A percentile compares a stretch with the other conserved stretches of the same genome.
These are phyloP conservation scores for Cheilosia vernalis DNA, from an alignment of 2,888 invertebrate genomes.

Conservation along the genomic window DNA sequence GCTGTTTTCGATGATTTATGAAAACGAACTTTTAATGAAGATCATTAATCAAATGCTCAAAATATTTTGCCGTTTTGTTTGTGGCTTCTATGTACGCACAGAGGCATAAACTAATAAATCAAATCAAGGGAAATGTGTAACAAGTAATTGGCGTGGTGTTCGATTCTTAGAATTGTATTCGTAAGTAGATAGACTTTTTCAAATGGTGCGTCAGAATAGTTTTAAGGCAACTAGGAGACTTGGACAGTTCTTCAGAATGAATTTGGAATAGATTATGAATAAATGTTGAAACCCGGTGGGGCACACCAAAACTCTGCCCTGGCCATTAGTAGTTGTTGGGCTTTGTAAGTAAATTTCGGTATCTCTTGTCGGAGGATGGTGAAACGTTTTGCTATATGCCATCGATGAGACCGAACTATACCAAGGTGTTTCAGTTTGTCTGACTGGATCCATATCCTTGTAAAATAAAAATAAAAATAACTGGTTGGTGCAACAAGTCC, in stretches of 20 bases:
- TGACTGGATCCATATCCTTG: too few relatives aligned
- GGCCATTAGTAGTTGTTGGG: too few relatives aligned
- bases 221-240: neutral
- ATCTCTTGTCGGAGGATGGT: too few relatives aligned
- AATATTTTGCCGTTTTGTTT: constrained; percentile 73
- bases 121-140: constrained; percentile 56
- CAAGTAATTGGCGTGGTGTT: constrained; percentile 52
- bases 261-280: too few relatives aligned
- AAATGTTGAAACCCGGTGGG: too few relatives aligned
- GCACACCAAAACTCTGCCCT: too few relatives aligned
- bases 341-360: too few relatives aligned
- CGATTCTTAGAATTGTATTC: constrained; percentile 13
- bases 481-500: too few relatives aligned
- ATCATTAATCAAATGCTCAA: constrained; percentile 73
- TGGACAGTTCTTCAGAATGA: neutral
- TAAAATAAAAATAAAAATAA: too few relatives aligned
- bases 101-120: constrained; percentile 72
- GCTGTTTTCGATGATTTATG: constrained; percentile 67
- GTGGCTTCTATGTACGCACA: constrained; percentile 67
- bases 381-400: too few relatives aligned
- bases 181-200: neutral
- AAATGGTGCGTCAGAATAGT: neutral
- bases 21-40: constrained; percentile 74
- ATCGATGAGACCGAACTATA: too few relatives aligned
- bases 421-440: too few relatives aligned